phyloP scores from a whole-genome alignment of 2,797 vertebrate species.

The Alfaro cultratus region DNA sequence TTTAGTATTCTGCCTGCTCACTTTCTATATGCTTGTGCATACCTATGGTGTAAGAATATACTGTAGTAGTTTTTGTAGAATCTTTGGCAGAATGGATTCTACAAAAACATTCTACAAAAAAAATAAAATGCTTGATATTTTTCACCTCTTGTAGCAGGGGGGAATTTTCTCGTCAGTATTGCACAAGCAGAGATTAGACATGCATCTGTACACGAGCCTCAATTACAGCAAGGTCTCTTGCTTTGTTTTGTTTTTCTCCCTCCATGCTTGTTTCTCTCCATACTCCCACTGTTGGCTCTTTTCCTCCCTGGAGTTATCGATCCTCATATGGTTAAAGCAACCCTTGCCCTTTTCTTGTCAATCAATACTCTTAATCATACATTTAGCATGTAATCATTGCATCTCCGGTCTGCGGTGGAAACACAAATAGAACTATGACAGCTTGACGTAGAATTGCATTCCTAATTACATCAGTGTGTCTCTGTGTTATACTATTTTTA shows the following conservation, averaged over 20 bases:
- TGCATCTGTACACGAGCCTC: neutral
- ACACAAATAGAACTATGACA: constrained; percentile 23
- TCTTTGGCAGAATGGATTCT: neutral
- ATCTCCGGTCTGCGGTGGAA: constrained; percentile 17
- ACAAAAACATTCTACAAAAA: too few species aligned
- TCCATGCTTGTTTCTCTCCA: neutral
- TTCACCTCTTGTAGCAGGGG: neutral
- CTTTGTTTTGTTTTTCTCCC: neutral
- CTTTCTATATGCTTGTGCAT: neutral
- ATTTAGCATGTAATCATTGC: constrained; percentile 32
- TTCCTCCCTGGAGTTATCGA: constrained; percentile 13
- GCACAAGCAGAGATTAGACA: constrained; percentile 17
- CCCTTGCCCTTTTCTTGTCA: constrained; percentile 39
- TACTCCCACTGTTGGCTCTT: constrained; percentile 3
- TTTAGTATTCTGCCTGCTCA: neutral
- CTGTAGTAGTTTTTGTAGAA: neutral
- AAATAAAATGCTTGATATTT: neutral
- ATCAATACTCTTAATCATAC: constrained; percentile 36
- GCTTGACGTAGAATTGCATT: constrained; percentile 9
- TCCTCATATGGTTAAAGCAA: constrained; percentile 44
- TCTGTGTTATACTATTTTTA: constrained; percentile 12
- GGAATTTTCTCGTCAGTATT: constrained; percentile 11
- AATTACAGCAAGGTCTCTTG: constrained; percentile 11
- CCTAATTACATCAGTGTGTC: constrained; percentile 1
- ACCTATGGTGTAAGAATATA: neutral